Base-by-base conservation (phyloP, 2,113 vertebrate genomes). In the Hyla sarda region DNA sequence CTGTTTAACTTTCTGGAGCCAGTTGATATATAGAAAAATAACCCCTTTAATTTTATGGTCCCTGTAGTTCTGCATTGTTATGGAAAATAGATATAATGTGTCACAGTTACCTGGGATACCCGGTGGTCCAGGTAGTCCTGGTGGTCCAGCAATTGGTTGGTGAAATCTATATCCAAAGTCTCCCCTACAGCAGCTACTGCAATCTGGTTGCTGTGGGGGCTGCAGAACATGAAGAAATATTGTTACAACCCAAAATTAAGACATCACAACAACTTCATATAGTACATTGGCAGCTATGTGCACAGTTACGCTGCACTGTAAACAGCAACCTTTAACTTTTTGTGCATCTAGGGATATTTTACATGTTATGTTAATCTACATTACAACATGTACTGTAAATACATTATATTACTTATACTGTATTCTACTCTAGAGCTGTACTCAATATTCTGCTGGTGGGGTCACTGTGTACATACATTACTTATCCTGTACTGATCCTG, bases 81-180 rank as follows among this genome's bases (percentile, higher is more conserved):
- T 23, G n/a, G 56, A 58, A 62, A 13, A 41, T 16, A 17, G 30
- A 69, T 41, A 11, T 37, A 41, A 21, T 71, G 5, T n/a, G n/a
- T n/a, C 9, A 1, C 8, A 58, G 48, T 94, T 94, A 95, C 95
- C 95, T 92, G 95, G 95, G 89, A 96, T 95, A 72, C 95, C 95
- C 80, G 95, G 92, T 79, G 94, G 92, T 0, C 95, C 95, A 0
- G 95, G 93, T 47, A 93, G 92, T 0, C 95, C 95, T 0, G 95
- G 94, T 47, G 94, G 93, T 65, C 95, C 95, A 71, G 95, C 92
- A 0, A 93, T 92, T 0, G 94, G 93, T 90, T 95, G 95, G 81
- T 94, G 95, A 54, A 93, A 91, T 77, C 95, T 90, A 88, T 93
- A 92, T 89, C 95, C 91, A 41, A 94, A 95, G 72, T 95, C 95